Conservation (phyloP, 1,140 invertebrate species). For the Drosophila ambigua region DNA sequence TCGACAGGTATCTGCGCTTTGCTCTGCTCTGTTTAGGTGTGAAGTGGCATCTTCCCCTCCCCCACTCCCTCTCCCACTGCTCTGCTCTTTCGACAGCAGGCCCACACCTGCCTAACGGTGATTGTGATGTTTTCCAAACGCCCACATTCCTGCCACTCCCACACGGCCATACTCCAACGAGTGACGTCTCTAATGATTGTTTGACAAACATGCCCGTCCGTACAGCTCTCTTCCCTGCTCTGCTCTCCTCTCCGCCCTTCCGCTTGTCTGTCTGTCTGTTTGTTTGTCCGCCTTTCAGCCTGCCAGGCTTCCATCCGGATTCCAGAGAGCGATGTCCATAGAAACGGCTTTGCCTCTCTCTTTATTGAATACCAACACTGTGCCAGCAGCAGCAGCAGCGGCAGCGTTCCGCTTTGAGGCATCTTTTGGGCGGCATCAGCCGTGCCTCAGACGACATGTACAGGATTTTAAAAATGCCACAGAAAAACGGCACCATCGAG, state of each 20-base stretch:
- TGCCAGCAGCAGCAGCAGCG: conserved; percentile 1
- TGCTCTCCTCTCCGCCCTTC: conserved; percentile 25
- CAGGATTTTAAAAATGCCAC: conserved; percentile 78
- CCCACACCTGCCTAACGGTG: conserved; percentile 57
- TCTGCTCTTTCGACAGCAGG: conserved; percentile 19
- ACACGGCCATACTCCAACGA: conserved; percentile 7
- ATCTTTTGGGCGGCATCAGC: conserved; percentile 31
- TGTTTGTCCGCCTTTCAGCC: neutral
- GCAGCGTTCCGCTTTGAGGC: conserved; percentile 20
- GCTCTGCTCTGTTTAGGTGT: conserved; percentile 23
- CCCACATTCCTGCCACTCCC: conserved; percentile 29
- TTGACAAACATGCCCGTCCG: conserved; percentile 66
- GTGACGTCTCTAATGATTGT: conserved; percentile 78
- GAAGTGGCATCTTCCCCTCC: neutral
- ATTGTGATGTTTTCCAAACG: conserved; percentile 63
- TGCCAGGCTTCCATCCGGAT: conserved; percentile 4
- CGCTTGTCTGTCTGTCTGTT: conserved; percentile 15
- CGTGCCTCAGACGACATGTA: conserved; percentile 64
- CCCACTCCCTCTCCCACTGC: neutral
- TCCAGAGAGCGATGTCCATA: conserved; percentile 12
- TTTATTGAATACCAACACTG: conserved; percentile 72
- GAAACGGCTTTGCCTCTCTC: conserved; percentile 11
- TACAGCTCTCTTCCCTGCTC: neutral
- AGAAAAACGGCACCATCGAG: conserved; percentile 53
- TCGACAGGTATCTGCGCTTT: conserved; percentile 35